Base-by-base conservation (phyloP, 2,888 invertebrate genomes). In the Papilio demoleus region DNA sequence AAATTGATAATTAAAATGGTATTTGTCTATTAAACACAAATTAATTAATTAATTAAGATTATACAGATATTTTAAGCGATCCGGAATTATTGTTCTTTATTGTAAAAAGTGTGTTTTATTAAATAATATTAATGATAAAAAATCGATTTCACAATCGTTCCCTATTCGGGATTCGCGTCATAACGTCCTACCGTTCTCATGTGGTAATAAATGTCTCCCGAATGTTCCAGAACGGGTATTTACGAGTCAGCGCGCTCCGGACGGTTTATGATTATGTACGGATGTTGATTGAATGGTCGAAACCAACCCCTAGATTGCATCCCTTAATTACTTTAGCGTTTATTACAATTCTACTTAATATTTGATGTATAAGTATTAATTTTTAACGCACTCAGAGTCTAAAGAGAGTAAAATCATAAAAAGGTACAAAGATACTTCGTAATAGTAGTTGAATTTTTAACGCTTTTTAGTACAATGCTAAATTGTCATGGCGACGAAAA, bases 191-290 rank as follows among this genome's bases (percentile, higher is more conserved):
- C 77, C 79, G 76, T 76, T 77, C 77, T 75, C 78, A 78, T 78
- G 70, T 9, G 65, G 81, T 80, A 79, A 86, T 89, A 88, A 88
- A 86, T 80, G 88, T 87, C 84, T 79, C 78, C 72, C 72, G 73
- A 68, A 72, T 78, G 78, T 74, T 77, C 77, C 79, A 79, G 81
- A 81, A 76, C 83, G 82, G 75, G 82, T 86, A 87, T 90, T 90
- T 90, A 90, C 84, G 86, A 83, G 82, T 77, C 50, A 50, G 50
- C 27, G 53, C 84, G 85, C 83, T 83, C 80, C 83, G 82, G 80
- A 82, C 83, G 78, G 78, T 91, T 92, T 91, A 92, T 89, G 90
- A 91, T 90, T 89, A 90, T 91, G 86, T 88, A 83, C 88, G 79
- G 77, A 82, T 86, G 87, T 86, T 90, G 92, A 92, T 91, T 90